These are phyloP conservation scores for Anastrepha obliqua DNA, from an alignment of 1,140 invertebrate genomes.

Conservation along the genomic window DNA sequence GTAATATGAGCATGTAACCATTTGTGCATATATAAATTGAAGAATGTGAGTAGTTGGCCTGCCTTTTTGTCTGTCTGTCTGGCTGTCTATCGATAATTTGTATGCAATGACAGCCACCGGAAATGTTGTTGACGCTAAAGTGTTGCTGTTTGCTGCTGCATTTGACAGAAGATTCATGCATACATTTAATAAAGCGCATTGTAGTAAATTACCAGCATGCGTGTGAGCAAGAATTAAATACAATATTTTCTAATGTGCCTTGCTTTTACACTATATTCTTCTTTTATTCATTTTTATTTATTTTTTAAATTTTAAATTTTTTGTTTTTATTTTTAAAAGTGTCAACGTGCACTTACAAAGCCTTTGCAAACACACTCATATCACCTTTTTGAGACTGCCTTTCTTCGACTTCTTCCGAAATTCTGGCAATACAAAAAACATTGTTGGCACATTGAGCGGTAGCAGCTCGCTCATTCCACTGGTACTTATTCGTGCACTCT, in stretches of 20 bases:
- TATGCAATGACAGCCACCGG: slow-evolving; percentile 29
- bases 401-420: not conserved
- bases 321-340: not conserved
- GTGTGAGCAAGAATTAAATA: not conserved
- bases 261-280: not conserved
- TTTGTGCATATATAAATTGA: slow-evolving; percentile 19
- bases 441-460: not conserved
- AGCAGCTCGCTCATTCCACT: not conserved
- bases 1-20: not conserved
- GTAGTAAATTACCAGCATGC: not conserved
- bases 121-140: slow-evolving; percentile 46
- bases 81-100: slow-evolving; percentile 32
- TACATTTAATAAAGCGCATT: not conserved
- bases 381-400: not conserved
- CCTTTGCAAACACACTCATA: not conserved
- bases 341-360: not conserved
- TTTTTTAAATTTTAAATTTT: not conserved
- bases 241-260: not conserved
- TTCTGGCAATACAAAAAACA: slow-evolving; percentile 27
- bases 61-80: not conserved
- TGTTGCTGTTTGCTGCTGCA: slow-evolving; percentile 27
- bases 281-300: not conserved
- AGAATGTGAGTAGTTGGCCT: not conserved
- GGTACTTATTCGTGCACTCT: not conserved
- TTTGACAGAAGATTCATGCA: slow-evolving; percentile 29